These are phyloP conservation scores for Labeo calbasu DNA, from an alignment of 2,797 vertebrate species.

Conservation along the genomic window DNA sequence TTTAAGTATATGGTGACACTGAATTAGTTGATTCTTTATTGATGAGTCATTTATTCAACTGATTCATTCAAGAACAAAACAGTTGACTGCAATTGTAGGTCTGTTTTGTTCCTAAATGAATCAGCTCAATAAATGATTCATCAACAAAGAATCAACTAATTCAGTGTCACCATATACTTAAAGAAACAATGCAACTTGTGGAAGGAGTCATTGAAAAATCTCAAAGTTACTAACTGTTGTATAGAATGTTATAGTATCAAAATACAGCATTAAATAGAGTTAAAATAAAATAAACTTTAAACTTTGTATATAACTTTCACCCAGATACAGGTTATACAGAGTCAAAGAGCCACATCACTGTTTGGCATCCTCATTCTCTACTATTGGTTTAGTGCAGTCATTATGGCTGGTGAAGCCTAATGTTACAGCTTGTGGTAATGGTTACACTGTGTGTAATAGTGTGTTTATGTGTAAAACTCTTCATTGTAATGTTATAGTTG, in stretches of 20 bases:
- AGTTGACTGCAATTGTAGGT: neutral
- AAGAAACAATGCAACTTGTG: neutral
- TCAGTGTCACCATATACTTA: neutral
- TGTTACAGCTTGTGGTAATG: slow-evolving; percentile 68
- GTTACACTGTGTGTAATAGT: slow-evolving; percentile 50
- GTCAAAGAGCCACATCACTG: slow-evolving; percentile 37
- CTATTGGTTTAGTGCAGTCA: slow-evolving; percentile 42
- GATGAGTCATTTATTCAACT: neutral
- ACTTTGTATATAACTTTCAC: slow-evolving; percentile 10
- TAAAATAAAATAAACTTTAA: neutral
- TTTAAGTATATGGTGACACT: neutral
- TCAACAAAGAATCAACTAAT: neutral
- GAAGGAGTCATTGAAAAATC: neutral
- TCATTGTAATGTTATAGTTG: slow-evolving; percentile 54
- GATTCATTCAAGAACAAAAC: too few species aligned
- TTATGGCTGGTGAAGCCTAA: slow-evolving; percentile 57
- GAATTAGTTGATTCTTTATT: neutral
- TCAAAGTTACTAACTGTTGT: neutral
- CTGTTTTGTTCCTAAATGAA: neutral
- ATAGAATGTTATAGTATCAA: neutral
- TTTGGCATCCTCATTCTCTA: slow-evolving; percentile 33
- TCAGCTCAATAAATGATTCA: neutral
- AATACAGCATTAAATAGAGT: neutral
- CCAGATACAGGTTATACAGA: slow-evolving; percentile 12
- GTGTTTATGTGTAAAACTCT: slow-evolving; percentile 37